These are phyloP conservation scores for Micropterix aruncella DNA, from an alignment of 2,888 invertebrate species.

Conservation along the genomic window DNA sequence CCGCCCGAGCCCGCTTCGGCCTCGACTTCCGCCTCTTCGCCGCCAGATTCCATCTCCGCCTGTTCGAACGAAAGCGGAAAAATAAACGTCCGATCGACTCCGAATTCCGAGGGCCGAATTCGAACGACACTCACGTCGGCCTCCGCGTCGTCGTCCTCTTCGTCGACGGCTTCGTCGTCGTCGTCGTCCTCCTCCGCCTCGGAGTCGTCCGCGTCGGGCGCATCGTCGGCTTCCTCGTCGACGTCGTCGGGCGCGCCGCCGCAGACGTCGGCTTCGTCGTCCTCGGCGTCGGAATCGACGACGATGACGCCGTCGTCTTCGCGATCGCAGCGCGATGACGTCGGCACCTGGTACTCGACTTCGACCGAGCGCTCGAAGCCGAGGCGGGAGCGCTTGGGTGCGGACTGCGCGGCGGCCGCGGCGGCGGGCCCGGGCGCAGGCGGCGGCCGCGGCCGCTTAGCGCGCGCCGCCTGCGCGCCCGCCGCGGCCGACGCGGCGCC, in stretches of 20 bases:
- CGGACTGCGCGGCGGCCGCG: conserved; percentile 18
- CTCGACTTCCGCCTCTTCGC: conserved; percentile 21
- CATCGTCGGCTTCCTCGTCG: conserved; percentile 35
- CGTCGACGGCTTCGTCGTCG: conserved; percentile 23
- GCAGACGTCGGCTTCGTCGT: conserved; percentile 52
- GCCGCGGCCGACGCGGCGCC: conserved; percentile 6
- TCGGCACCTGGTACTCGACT: conserved; percentile 75
- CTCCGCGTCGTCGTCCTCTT: conserved; percentile 24
- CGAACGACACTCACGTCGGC: conserved; percentile 18
- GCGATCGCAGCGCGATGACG: conserved; percentile 76
- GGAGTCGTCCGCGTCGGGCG: conserved; percentile 35
- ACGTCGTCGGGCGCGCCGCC: conserved; percentile 38
- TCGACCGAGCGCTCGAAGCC: conserved; percentile 46
- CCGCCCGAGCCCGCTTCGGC: conserved; percentile 16
- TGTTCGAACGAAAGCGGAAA: conserved; percentile 15
- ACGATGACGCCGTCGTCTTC: conserved; percentile 69
- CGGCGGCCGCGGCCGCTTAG: conserved; percentile 3
- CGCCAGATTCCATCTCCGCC: conserved; percentile 23
- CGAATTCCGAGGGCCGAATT: neutral
- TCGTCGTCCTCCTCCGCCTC: conserved; percentile 38
- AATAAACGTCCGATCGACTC: conserved; percentile 1
- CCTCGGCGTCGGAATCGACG: conserved; percentile 70
- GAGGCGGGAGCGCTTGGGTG: conserved; percentile 9
- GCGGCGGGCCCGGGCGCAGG: conserved; percentile 16
- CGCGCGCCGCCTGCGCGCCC: neutral